Evolutionary conservation across 2,888 invertebrate genomes (phyloP).

Genomic region (Stramonita haemastoma): DNA sequence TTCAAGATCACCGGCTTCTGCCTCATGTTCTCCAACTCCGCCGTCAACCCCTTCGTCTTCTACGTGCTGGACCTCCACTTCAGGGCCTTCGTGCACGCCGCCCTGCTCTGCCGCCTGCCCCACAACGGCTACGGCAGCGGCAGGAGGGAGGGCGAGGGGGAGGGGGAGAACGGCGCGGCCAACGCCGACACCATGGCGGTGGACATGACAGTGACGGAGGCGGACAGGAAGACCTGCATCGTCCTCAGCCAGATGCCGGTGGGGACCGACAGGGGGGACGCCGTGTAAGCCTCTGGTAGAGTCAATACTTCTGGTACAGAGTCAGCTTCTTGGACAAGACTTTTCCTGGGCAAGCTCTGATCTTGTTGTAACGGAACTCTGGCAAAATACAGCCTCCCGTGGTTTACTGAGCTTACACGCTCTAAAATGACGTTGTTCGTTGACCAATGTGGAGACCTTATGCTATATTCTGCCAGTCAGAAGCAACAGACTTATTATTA

Average conservation of each 20-base stretch:
- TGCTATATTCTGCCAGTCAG: too few species aligned
- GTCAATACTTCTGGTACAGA: background rate
- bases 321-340: background rate
- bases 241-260: conserved; percentile 23
- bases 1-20: conserved; percentile 61
- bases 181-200: background rate
- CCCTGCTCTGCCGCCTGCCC: conserved; percentile 14
- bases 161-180: conserved; percentile 15
- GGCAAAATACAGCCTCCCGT: too few species aligned
- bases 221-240: conserved; percentile 16
- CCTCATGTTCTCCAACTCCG: conserved; percentile 55
- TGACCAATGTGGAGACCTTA: too few species aligned
- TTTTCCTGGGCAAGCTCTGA: too few species aligned
- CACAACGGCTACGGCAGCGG: background rate
- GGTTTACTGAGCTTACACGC: too few species aligned
- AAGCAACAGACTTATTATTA: too few species aligned
- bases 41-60: conserved; percentile 56
- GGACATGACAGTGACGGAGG: conserved; percentile 29
- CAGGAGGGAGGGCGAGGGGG: background rate
- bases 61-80: conserved; percentile 53
- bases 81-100: conserved; percentile 44
- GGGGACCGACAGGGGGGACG: background rate
- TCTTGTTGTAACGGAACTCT: too few species aligned
- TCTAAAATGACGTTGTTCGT: too few species aligned
- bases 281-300: conserved; percentile 4